Base-by-base conservation (phyloP, 2,113 vertebrate genomes). In the Sinocyclocheilus grahami region DNA sequence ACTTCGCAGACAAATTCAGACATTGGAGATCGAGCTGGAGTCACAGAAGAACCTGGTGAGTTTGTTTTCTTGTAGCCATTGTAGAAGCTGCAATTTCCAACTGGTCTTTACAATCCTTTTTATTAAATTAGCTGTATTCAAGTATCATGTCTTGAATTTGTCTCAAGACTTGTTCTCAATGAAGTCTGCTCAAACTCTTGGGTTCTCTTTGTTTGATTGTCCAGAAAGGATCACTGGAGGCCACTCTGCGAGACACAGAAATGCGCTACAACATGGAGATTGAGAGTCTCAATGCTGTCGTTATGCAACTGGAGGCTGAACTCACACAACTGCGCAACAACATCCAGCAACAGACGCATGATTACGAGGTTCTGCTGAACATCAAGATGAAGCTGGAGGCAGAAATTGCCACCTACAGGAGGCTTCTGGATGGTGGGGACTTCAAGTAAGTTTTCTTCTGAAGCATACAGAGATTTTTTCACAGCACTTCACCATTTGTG, bases 321-420 rank as follows among this genome's bases (percentile, higher is more conserved):
- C 92, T 99, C 46, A 92, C 87, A 1, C 94, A 96, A 89, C 91
- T 97, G 20, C 96, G 96, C 0, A 91, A 85, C 1, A 97, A 95
- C 86, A 96, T 97, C 79, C 95, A 96, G 91, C 87, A 92, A 76
- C 97, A 99, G 92, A 94, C 94, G 2, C 96, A 94, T 0, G 97
- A 99, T 1, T 97, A 97, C 74, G 95, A 96, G 86, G 86, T 94
- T 84, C 96, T 99, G 75, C 95, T 99, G 67, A 97, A 97, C 92
- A 96, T 96, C 72, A 99, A 99, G 95, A 97, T 95, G 83, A 97
- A 97, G 91, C 94, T 99, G 90, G 98, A 99, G 95, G 97, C 96
- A 12, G 98, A 99, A 92, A 99, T 99, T 4, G 94, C 96, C 62
- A 97, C 96, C 2, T 99, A 99, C 94, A 95, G 96, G 86, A 94